phyloP scores from a whole-genome alignment of 1,140 invertebrate genomes.

The Caenorhabditis remanei region DNA sequence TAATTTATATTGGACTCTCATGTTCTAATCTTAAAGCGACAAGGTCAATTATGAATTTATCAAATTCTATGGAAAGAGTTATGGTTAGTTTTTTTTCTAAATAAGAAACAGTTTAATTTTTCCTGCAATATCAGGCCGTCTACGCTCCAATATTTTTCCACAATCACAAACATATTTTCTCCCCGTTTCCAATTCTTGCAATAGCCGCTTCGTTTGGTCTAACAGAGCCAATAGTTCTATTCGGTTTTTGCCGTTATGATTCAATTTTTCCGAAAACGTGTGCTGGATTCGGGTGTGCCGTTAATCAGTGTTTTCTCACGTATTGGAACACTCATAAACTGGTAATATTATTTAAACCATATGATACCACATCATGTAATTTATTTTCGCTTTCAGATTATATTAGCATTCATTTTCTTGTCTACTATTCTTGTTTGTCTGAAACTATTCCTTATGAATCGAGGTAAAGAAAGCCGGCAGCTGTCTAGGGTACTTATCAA shows the following conservation, averaged over 20 bases:
- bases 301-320: not conserved
- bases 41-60: too few relatives aligned
- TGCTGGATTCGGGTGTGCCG: not conserved
- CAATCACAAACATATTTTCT: not conserved
- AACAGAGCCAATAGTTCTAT: not conserved
- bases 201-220: not conserved
- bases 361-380: not conserved
- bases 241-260: not conserved
- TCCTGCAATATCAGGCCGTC: not conserved
- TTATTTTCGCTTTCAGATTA: not conserved
- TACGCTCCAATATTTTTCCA: slow-evolving; percentile 2
- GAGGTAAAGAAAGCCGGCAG: not conserved
- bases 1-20: too few relatives aligned
- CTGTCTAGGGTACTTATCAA: not conserved
- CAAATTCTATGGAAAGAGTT: too few relatives aligned
- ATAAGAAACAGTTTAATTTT: too few relatives aligned
- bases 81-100: too few relatives aligned
- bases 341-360: not conserved
- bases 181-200: not conserved
- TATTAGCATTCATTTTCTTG: not conserved
- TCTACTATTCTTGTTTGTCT: not conserved
- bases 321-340: slow-evolving; percentile 2
- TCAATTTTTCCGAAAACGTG: not conserved
- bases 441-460: not conserved
- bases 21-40: too few relatives aligned